Percentiles rank a stretch among this genome's conserved stretches.
phyloP scores from a whole-genome alignment of 1,140 invertebrate genomes.

The Vollenhovia emeryi region DNA sequence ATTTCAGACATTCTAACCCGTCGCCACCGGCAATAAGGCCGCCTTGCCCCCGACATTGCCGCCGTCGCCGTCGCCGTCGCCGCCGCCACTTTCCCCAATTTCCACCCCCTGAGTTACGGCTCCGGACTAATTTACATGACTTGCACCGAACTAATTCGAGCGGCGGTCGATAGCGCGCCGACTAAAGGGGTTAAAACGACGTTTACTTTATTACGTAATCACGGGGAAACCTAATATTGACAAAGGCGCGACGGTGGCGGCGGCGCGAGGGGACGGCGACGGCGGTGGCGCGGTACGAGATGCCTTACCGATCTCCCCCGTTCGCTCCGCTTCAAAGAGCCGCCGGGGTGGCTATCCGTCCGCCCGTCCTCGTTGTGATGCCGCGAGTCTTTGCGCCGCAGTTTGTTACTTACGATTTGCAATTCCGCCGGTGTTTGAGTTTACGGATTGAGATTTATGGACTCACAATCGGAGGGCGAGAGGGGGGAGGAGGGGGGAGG shows the following conservation, averaged over 20 bases:
- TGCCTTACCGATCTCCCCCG: constrained; percentile 4
- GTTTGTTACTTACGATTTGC: constrained; percentile 62
- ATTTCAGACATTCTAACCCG: constrained; percentile 71
- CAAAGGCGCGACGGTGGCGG: constrained; percentile 32
- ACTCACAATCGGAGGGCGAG: constrained; percentile 19
- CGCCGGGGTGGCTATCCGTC: background rate
- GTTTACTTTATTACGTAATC: constrained; percentile 75
- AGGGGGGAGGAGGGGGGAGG: background rate
- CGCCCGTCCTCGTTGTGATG: constrained; percentile 23
- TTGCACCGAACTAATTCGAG: constrained; percentile 70
- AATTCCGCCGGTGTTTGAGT: constrained; percentile 57
- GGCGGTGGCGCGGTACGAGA: background rate
- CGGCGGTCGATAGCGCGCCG: constrained; percentile 64
- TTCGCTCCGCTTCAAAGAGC: constrained; percentile 50
- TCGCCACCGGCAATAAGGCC: constrained; percentile 42
- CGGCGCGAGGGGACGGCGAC: background rate
- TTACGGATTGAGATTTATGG: constrained; percentile 60
- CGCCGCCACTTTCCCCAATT: constrained; percentile 21
- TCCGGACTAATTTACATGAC: constrained; percentile 73
- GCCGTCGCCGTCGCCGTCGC: background rate
- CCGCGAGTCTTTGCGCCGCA: constrained; percentile 52
- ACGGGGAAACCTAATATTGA: constrained; percentile 70
- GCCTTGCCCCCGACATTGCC: constrained; percentile 37
- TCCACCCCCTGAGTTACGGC: constrained; percentile 64
- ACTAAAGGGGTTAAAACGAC: constrained; percentile 70